Evolutionary conservation across 2,888 invertebrate genomes (phyloP), one percentile per base, ranked within the genome.

Genomic region (Torymus aiolomorphi): DNA sequence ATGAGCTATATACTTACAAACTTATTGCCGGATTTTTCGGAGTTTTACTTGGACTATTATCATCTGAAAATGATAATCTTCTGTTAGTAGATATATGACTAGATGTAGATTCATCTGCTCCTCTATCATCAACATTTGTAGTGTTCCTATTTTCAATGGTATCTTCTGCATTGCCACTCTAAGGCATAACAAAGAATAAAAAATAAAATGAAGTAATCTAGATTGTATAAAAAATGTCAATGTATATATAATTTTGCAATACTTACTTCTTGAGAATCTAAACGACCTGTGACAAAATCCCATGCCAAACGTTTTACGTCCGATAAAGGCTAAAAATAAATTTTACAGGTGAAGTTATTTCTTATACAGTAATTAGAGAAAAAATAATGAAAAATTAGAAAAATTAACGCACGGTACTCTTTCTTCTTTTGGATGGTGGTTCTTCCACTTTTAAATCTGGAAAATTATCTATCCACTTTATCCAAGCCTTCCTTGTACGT

Each of bases 401-500:
- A 51, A 16, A 67, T 24, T 61, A 65, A 82, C 80, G 87, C 85
- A 92, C 91, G 1, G 92, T 92, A 80, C 91, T 91, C 12, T 10
- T 84, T 71, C 86, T 85, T 79, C 84, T 85, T 80, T 88, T 89
- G 0, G 83, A 65, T 1, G 88, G 87, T 5, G 89, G 90, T 75
- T 90, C 88, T 51, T 88, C 86, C 8, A 84, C 83, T 54, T 82
- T 83, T 80, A 89, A 88, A 70, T 92, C 91, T 0, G 92, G 92
- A 78, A 93, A 88, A 52, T 88, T 86, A 73, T 92, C 89, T n/a
- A 92, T 87, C 90, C 91, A 92, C 78, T 90, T 90, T 24, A 91
- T 86, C 90, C 91, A 91, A 20, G 88, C 88, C 86, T 93, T 93
- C 76, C 92, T 89, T 2, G 92, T 90, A 11, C 88, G 87, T 0